Evolutionary conservation across 2,113 vertebrate genomes (phyloP).

Genomic region (Murina feae): DNA sequence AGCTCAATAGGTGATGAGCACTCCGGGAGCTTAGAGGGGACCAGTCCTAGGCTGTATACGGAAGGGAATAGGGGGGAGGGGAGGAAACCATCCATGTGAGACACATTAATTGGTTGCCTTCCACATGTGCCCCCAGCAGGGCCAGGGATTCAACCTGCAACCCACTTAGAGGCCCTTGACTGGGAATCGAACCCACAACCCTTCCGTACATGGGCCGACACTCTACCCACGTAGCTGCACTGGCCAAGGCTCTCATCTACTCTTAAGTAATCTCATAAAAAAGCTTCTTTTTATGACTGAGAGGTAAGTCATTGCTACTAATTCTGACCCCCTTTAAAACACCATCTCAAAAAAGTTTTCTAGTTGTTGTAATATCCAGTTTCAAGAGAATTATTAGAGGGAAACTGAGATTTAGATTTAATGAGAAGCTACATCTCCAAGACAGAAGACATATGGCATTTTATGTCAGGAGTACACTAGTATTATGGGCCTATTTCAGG

Average conservation of each 20-base stretch:
- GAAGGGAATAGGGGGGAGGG: background rate
- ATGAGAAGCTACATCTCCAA: background rate
- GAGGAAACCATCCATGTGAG: no score
- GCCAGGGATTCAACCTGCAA: no score
- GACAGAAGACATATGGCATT: background rate
- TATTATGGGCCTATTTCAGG: background rate
- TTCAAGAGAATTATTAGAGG: background rate
- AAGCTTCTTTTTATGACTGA: background rate
- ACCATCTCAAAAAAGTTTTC: background rate
- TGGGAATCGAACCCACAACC: no score
- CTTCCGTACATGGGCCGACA: no score
- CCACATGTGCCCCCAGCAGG: no score
- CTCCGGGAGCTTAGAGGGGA: background rate
- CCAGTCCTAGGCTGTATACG: background rate
- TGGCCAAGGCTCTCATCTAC: background rate
- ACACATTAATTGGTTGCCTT: no score
- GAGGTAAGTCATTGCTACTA: background rate
- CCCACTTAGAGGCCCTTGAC: no score
- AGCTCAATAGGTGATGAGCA: background rate
- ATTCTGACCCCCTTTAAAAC: background rate
- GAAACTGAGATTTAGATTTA: background rate
- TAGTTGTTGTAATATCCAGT: background rate
- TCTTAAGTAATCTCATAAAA: background rate
- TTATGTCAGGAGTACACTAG: background rate
- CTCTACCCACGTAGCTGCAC: no score